Evolutionary conservation across 2,113 vertebrate genomes (phyloP), one percentile per base, ranked within the genome.

Genomic region (Grammomys surdaster): DNA sequence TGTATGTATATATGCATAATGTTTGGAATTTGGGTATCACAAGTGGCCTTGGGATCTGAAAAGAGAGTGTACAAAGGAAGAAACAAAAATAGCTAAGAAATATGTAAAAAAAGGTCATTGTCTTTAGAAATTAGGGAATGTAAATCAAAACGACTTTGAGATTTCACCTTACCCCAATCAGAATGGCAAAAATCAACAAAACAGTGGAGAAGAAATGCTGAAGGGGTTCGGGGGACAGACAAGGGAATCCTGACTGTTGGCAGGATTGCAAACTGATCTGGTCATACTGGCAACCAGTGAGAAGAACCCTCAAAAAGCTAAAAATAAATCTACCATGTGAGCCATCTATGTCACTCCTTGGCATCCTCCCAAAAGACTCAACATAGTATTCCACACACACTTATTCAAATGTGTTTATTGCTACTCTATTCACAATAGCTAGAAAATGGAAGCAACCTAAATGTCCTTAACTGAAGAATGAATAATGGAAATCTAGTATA

Each of bases 11-110:
- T 16, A 43, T 63, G 6, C 17, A 69, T 31, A 40, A 24, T 75
- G 69, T 93, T 94, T 90, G 46, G 43, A 77, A 89, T 54, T 69
- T 86, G 48, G 19, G 11, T 73, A 65, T 70, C 28, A 87, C 91
- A 87, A 65, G 58, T 46, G 40, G 26, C 14, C 8, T 19, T 65
- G 26, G n/a, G 0, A 65, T 10, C n/a, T 63, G 81, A 84, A 85
- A 40, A 65, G 58, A 36, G 51, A 46, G 58, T 65, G 14, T 63
- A 26, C n/a, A 84, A 84, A 43, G 28, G 12, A 84, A 60, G 80
- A 84, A 43, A 43, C n/a, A 60, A 84, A 82, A 60, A 84, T 43
- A 60, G 3, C 22, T 60, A 43, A 43, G 36, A 26, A n/a, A 84
- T 60, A 60, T 60, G 28, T 17, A 5, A 1, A 43, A 43, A 84